phyloP scores from a whole-genome alignment of 2,113 vertebrate species.

The Thamnophis sirtalis region DNA sequence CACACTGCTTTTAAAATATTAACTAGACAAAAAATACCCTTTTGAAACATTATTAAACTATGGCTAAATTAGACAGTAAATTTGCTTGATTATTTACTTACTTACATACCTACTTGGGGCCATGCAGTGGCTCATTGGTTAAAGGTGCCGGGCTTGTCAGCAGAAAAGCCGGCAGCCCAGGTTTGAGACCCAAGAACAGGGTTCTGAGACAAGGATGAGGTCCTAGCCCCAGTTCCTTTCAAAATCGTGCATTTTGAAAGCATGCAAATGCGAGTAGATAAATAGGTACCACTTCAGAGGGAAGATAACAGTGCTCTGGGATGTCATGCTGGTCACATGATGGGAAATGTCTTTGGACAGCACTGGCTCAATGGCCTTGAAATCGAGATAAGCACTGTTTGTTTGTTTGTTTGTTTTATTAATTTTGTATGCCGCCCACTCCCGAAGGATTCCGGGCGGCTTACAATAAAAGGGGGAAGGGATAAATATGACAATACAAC shows the following conservation, averaged over 20 bases:
- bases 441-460: too few species aligned
- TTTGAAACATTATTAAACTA: background rate
- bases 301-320: background rate
- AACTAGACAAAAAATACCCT: background rate
- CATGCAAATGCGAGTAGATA: background rate
- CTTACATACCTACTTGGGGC: background rate
- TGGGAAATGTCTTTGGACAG: background rate
- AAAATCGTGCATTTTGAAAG: background rate
- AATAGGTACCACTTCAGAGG: background rate
- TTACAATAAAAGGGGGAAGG: too few species aligned
- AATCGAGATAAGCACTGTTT: background rate
- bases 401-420: too few species aligned
- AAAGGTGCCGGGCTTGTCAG: background rate
- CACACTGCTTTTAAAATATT: background rate
- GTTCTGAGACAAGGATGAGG: too few species aligned
- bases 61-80: background rate
- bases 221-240: background rate
- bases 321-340: background rate
- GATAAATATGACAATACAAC: too few species aligned
- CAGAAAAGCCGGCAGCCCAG: background rate
- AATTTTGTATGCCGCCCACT: too few species aligned
- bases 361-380: background rate
- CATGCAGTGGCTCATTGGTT: background rate
- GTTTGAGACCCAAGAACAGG: background rate
- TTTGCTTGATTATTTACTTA: background rate